Evolutionary conservation across 2,113 vertebrate genomes (phyloP).

Genomic region (Oxygymnocypris stewartii): DNA sequence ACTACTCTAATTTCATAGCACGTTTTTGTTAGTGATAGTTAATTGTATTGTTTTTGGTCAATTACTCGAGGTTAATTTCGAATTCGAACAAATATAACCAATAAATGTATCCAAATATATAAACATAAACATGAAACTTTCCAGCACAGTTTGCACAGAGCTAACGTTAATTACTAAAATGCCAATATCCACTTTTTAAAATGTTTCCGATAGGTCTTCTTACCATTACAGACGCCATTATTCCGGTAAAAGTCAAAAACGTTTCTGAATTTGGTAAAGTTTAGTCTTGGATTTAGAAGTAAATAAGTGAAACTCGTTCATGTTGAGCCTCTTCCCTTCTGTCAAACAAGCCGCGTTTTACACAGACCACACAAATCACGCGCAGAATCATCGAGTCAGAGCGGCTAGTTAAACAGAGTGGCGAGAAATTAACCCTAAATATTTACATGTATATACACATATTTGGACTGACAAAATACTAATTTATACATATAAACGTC

Average conservation of each 20-base stretch:
- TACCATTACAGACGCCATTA: slow-evolving; percentile 76
- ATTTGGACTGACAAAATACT: not conserved
- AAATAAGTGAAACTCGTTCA: slow-evolving; percentile 19
- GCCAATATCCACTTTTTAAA: not conserved
- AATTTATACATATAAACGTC: not conserved
- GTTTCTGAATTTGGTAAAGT: not conserved
- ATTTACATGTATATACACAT: not conserved
- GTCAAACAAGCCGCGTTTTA: slow-evolving; percentile 63
- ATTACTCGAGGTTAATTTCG: not conserved
- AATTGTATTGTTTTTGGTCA: not conserved
- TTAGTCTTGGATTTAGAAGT: not conserved
- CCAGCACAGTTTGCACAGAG: not conserved
- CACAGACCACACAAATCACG: slow-evolving; percentile 63
- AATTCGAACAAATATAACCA: not conserved
- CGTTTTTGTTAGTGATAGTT: too few relatives aligned
- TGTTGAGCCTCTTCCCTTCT: slow-evolving; percentile 49
- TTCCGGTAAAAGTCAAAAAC: not conserved
- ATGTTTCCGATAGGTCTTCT: slow-evolving; percentile 39
- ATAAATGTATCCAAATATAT: not conserved
- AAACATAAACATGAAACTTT: slow-evolving; percentile 7
- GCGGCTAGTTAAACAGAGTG: not conserved
- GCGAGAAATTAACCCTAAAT: not conserved
- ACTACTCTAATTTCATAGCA: too few relatives aligned
- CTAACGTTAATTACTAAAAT: not conserved
- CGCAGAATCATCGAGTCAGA: slow-evolving; percentile 52